A percentile compares a stretch with the other conserved stretches of the same genome.
These are phyloP conservation scores for Drosophila saltans DNA, from an alignment of 1,140 invertebrate species.

Conservation along the genomic window DNA sequence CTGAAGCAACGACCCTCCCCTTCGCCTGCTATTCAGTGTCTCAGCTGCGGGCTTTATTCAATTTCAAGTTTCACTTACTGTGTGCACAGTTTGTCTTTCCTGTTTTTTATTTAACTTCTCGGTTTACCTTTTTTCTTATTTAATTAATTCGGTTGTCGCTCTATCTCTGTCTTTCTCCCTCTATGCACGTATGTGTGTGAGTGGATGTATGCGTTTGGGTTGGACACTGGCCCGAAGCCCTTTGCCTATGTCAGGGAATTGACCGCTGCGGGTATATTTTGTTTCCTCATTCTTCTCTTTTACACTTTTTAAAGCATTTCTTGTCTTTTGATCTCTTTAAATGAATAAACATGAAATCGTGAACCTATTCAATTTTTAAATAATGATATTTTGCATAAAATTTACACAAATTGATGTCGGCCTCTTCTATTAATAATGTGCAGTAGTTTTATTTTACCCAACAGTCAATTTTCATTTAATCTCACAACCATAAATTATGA, in stretches of 20 bases:
- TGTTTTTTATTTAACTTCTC: constrained; percentile 80
- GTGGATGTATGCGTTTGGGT: constrained; percentile 22
- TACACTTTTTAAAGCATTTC: background rate
- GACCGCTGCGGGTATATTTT: constrained; percentile 54
- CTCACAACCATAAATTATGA: constrained; percentile 56
- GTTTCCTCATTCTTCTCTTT: background rate
- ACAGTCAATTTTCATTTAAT: constrained; percentile 43
- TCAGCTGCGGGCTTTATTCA: constrained; percentile 64
- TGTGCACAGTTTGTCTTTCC: constrained; percentile 72
- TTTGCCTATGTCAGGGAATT: constrained; percentile 60
- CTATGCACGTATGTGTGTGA: constrained; percentile 10
- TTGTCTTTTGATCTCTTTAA: background rate
- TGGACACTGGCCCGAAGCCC: constrained; percentile 49
- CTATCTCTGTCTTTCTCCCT: constrained; percentile 15
- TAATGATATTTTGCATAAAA: constrained; percentile 54
- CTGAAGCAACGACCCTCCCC: background rate
- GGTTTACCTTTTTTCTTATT: constrained; percentile 81
- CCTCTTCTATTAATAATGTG: constrained; percentile 40
- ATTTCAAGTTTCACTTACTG: constrained; percentile 78
- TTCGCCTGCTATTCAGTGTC: background rate
- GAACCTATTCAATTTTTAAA: constrained; percentile 16
- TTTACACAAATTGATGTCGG: constrained; percentile 39
- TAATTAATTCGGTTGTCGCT: constrained; percentile 71
- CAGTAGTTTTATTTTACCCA: constrained; percentile 34
- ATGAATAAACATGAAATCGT: constrained; percentile 45